Evolutionary conservation across 2,797 vertebrate genomes (phyloP).

Genomic region (Gymnopithys bicolor): DNA sequence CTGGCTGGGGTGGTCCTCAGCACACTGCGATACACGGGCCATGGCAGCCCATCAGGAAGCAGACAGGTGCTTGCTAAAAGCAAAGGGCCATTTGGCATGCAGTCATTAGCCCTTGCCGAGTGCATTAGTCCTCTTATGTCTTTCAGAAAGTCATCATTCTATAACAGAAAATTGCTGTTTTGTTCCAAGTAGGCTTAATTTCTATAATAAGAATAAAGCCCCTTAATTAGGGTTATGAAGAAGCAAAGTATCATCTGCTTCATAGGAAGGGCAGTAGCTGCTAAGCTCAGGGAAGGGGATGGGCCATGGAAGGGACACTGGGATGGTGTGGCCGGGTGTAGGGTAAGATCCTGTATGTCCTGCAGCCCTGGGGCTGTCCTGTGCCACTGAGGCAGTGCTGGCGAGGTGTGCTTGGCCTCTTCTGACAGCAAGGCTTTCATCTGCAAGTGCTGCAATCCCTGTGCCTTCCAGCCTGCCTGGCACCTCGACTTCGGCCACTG

Average conservation of each 20-base stretch:
- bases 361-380: accelerated
- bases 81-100: not conserved
- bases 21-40: accelerated
- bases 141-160: constrained; percentile 35
- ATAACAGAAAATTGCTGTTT: constrained; percentile 47
- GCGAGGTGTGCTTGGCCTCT: accelerated
- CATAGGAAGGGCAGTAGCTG: not conserved
- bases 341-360: not conserved
- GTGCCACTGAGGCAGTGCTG: accelerated
- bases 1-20: not conserved
- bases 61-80: not conserved
- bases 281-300: accelerated
- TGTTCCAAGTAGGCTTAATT: constrained; percentile 43
- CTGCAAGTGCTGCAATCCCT: not conserved
- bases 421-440: not conserved
- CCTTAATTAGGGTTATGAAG: not conserved
- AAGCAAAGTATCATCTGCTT: not conserved
- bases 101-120: not conserved
- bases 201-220: constrained; percentile 18
- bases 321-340: accelerated
- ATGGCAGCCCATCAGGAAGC: not conserved
- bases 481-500: accelerated
- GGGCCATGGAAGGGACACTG: accelerated
- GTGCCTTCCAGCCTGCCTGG: accelerated
- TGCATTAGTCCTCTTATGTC: constrained; percentile 38